A percentile compares a stretch with the other conserved stretches of the same genome.
Conservation (phyloP, 2,797 vertebrate genomes). For the Acrossocheilus wenchowensis region DNA sequence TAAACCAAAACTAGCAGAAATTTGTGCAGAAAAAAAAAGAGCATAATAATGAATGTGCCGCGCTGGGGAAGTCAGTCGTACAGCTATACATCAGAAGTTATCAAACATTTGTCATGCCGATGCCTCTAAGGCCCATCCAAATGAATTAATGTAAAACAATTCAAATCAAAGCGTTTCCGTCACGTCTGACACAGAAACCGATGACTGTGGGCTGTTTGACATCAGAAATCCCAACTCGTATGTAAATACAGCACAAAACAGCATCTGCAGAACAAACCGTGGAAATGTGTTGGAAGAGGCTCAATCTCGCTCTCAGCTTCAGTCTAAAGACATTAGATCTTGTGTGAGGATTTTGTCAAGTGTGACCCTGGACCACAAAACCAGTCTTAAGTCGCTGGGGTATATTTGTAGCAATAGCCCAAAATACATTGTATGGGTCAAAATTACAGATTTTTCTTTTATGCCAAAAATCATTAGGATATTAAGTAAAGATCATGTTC, state of each 20-base stretch:
- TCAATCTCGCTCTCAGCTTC: background rate
- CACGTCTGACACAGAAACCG: background rate
- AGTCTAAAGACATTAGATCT: background rate
- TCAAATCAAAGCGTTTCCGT: slow-evolving; percentile 2
- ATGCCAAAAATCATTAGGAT: no score
- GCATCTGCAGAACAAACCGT: background rate
- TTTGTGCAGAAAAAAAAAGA: background rate
- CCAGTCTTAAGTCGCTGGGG: no score
- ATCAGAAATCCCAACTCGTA: background rate
- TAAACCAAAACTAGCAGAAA: background rate
- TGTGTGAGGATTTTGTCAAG: background rate
- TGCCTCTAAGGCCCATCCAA: background rate
- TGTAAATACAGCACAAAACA: background rate
- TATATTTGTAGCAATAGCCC: no score
- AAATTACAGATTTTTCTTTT: no score
- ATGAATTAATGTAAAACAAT: background rate
- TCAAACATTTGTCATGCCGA: background rate
- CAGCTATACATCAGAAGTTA: background rate
- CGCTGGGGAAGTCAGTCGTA: background rate
- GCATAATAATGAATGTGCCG: background rate
- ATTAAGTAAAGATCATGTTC: no score
- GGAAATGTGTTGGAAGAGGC: background rate
- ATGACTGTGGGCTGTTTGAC: background rate
- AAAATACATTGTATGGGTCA: no score
- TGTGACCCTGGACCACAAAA: no score